Conservation (phyloP, 2,888 invertebrate genomes). For the Apamea sordens region DNA sequence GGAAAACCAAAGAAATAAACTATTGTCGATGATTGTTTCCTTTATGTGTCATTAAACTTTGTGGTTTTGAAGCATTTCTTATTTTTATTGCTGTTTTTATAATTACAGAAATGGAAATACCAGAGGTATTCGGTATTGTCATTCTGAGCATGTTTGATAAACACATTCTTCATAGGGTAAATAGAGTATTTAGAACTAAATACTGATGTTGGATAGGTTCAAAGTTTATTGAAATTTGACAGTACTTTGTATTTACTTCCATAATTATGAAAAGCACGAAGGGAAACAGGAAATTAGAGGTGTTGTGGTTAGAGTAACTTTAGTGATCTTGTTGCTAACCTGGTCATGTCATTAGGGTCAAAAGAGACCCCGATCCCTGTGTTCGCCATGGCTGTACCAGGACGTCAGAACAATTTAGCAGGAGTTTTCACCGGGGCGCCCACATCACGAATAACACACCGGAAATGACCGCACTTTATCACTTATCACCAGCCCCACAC, state of each 20-base stretch:
- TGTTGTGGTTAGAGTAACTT: conserved; percentile 28
- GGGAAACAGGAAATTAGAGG: conserved; percentile 20
- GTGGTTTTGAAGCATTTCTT: conserved; percentile 39
- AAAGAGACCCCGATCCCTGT: conserved; percentile 92
- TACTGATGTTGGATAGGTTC: not conserved
- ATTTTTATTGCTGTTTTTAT: not conserved
- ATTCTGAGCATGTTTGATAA: not conserved
- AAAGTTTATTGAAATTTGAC: not conserved
- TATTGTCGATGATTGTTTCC: conserved; percentile 1
- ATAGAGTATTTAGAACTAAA: not conserved
- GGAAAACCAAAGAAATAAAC: conserved; percentile 37
- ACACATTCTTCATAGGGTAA: not conserved
- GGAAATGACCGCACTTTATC: conserved; percentile 79
- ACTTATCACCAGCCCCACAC: conserved; percentile 74
- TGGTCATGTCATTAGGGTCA: conserved; percentile 93
- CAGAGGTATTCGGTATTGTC: not conserved
- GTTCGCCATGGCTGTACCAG: conserved; percentile 84
- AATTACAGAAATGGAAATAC: conserved; percentile 12
- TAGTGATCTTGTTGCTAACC: conserved; percentile 77
- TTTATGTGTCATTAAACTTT: conserved; percentile 8
- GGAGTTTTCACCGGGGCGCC: conserved; percentile 76
- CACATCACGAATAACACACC: conserved; percentile 77
- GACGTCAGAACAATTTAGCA: conserved; percentile 69
- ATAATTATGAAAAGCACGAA: not conserved
- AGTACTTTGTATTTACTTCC: conserved; percentile 12